Conservation (phyloP, 2,888 invertebrate genomes). For the Margaritifera margaritifera region DNA sequence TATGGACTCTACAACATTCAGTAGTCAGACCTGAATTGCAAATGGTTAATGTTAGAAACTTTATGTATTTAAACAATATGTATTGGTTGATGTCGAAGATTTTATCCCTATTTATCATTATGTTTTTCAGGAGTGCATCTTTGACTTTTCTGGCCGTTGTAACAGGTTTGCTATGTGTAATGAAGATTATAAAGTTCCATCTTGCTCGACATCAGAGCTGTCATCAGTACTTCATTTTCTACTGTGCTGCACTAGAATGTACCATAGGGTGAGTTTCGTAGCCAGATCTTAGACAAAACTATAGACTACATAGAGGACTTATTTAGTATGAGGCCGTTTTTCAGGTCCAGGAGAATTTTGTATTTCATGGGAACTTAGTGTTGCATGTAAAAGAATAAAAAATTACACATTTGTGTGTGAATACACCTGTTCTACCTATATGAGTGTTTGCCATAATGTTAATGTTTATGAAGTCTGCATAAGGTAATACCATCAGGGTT, state of each 20-base stretch:
- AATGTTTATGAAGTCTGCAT: too few species aligned
- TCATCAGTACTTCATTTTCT: slow-evolving; percentile 76
- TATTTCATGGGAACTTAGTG: not conserved
- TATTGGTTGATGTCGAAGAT: too few species aligned
- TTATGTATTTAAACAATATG: too few species aligned
- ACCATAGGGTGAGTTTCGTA: slow-evolving; percentile 68
- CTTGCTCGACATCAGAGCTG: slow-evolving; percentile 73
- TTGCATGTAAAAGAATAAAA: too few species aligned
- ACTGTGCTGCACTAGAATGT: slow-evolving; percentile 74
- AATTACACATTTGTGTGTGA: too few species aligned
- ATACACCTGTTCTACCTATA: too few species aligned
- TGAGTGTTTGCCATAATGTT: too few species aligned
- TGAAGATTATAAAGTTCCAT: slow-evolving; percentile 74
- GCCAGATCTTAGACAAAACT: not conserved
- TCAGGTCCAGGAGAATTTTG: not conserved
- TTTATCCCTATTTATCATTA: not conserved
- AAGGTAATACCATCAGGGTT: too few species aligned
- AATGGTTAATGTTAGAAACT: too few species aligned
- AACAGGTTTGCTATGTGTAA: slow-evolving; percentile 71
- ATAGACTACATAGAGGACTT: not conserved
- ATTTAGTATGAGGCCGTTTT: not conserved
- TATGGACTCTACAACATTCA: not conserved
- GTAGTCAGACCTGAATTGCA: too few species aligned
- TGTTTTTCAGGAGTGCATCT: slow-evolving; percentile 70
- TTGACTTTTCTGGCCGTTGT: slow-evolving; percentile 73